Base-by-base conservation (phyloP, 2,113 vertebrate species). In the Dipodomys merriami region DNA sequence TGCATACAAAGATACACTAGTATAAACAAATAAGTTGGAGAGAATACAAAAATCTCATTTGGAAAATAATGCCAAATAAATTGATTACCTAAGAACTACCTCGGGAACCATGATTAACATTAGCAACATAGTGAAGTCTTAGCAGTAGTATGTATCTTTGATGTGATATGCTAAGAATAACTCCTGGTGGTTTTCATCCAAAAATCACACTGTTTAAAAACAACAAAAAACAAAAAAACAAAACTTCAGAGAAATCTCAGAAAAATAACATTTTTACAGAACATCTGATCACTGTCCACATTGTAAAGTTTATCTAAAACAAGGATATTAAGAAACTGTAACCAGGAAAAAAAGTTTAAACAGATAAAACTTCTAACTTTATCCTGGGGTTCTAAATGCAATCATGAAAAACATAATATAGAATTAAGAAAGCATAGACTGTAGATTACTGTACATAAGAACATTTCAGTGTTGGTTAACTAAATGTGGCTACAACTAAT, bases 41-140 rank as follows among this genome's bases (percentile, higher is more conserved):
- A 57, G 15, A 57, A 57, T 57, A 57, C 53, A 57, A 57, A 57
- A 16, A 57, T 57, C 53, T 57, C 53, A 57, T 57, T 57, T 57
- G 53, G 15, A 57, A 57, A 65, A 57, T 18, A 80, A 80, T 74
- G 62, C 13, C 35, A 76, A 74, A 53, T 64, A n/a, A 85, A 12
- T 67, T 4, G 29, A 18, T 49, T 18, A 11, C 18, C 18, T 29
- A 4, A 15, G 12, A 22, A 49, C 39, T 20, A 10, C 2, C 6
- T 33, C 2, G 15, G 23, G 7, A 49, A n/a, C 13, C 1, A 1
- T 33, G 6, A 33, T 49, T 15, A 46, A 60, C 1, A 1, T 27
- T 44, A 7, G 22, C 6, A 53, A 57, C 6, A 1, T 39, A 23
- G 22, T 46, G 10, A 8, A 20, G 5, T 72, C 29, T 46, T 22